Evolutionary conservation across 2,888 invertebrate genomes (phyloP).

Genomic region (Lithosia quadra): DNA sequence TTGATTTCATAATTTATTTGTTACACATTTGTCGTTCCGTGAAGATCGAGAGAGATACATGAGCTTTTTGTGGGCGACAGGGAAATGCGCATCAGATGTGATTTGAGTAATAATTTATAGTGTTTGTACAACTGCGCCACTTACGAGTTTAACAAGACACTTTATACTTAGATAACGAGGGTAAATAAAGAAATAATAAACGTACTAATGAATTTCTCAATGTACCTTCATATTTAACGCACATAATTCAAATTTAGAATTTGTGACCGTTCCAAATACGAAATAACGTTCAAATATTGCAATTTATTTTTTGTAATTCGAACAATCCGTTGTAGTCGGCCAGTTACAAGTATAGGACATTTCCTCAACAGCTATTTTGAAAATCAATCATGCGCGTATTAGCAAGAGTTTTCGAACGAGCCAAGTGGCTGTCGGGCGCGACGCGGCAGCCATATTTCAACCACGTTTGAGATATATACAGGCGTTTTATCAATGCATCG

Average conservation of each 20-base stretch:
- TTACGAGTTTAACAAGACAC: conserved; percentile 74
- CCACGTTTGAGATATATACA: conserved; percentile 80
- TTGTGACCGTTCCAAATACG: conserved; percentile 32
- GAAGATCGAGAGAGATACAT: conserved; percentile 85
- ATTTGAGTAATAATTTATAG: conserved; percentile 85
- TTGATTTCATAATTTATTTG: conserved; percentile 87
- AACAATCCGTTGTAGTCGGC: conserved; percentile 29
- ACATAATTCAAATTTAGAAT: conserved; percentile 42
- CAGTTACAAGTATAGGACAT: conserved; percentile 25
- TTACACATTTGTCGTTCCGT: conserved; percentile 87
- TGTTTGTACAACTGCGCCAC: conserved; percentile 79
- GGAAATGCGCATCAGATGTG: conserved; percentile 84
- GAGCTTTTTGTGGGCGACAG: conserved; percentile 82
- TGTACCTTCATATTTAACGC: conserved; percentile 40
- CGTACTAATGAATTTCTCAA: conserved; percentile 34
- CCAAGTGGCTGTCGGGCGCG: conserved; percentile 79
- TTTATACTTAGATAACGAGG: conserved; percentile 51
- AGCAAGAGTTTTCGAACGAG: conserved; percentile 76
- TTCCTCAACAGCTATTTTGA: conserved; percentile 57
- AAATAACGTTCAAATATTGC: conserved; percentile 19
- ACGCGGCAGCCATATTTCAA: conserved; percentile 83
- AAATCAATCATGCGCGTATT: conserved; percentile 83
- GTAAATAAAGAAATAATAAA: conserved; percentile 57
- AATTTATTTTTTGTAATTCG: conserved; percentile 38
- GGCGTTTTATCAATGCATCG: conserved; percentile 86